Conservation (phyloP, 1,140 invertebrate species). For the Andricus grossulariae region DNA sequence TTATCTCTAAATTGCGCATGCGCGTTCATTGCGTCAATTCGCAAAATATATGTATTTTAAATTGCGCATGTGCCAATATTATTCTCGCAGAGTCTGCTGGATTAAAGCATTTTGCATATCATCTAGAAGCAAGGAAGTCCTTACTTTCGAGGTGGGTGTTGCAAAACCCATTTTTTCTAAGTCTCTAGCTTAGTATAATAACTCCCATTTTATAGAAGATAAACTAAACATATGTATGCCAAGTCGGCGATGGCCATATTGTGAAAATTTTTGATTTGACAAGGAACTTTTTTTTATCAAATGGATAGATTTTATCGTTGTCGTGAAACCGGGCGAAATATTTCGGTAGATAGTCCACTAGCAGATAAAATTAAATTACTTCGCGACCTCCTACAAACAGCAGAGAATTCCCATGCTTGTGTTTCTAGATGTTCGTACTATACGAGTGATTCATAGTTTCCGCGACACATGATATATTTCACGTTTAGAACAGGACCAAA, state of each 20-base stretch:
- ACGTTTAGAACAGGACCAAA: conserved; percentile 46
- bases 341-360: conserved; percentile 54
- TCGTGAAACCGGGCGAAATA: conserved; percentile 39
- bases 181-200: too few species aligned
- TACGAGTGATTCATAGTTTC: conserved; percentile 65
- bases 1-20: too few species aligned
- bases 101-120: too few species aligned
- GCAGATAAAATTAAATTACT: conserved; percentile 67
- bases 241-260: conserved; percentile 25
- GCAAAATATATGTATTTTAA: too few species aligned
- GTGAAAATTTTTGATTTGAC: conserved; percentile 1
- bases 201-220: too few species aligned
- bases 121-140: too few species aligned
- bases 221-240: not conserved
- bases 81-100: too few species aligned
- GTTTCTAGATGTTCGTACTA: conserved; percentile 59
- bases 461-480: conserved; percentile 55
- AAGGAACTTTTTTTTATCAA: not conserved
- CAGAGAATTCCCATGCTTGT: conserved; percentile 43
- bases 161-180: too few species aligned
- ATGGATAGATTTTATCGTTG: not conserved
- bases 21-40: too few species aligned
- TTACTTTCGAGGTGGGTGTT: too few species aligned
- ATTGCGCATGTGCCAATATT: too few species aligned
- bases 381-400: conserved; percentile 48